Evolutionary conservation across 2,113 vertebrate genomes (phyloP), one percentile per base, ranked within the genome.

Genomic region (Oryzias javanicus): DNA sequence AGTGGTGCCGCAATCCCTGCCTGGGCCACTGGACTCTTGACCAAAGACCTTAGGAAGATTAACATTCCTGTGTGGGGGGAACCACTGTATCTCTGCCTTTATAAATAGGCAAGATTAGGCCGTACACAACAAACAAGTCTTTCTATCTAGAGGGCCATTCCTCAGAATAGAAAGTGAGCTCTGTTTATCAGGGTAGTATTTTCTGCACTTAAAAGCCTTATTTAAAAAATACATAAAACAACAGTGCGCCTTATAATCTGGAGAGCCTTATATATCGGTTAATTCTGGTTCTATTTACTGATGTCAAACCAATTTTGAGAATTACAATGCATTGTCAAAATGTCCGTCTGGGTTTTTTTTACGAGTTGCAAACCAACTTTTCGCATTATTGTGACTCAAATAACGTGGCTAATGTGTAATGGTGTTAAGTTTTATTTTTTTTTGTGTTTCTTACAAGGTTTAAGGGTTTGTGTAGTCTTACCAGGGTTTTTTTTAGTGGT

Each of bases 21-120:
- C 70, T 55, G 64, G 72, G 55, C 77, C 70, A 19, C 60, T 74
- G 82, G 85, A 87, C 83, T 86, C 84, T 83, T 74, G 72, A 83
- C 81, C 77, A 83, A 82, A 87, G 80, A 69, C 74, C 66, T 69
- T 54, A 58, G 74, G 70, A 55, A 85, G 89, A 91, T 90, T 89
- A 84, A 84, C 81, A 91, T 91, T 90, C 89, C 84, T 86, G 22
- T 1, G 57, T 35, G 55, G 46, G 24, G 29, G 51, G 46, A n/a
- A 24, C 52, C 35, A 64, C 57, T 62, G 67, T 79, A 88, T 85
- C 79, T 77, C 67, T 77, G 71, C 77, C 62, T 75, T 77, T 83
- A 82, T 78, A 85, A 81, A 83, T 80, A 89, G 81, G 57, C 67
- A 44, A 66, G 69, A 84, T 84, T 82, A 85, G 27, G n/a, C 48